These are phyloP conservation scores for Orestias chungarensis DNA, from an alignment of 2,797 vertebrate species.

Conservation along the genomic window DNA sequence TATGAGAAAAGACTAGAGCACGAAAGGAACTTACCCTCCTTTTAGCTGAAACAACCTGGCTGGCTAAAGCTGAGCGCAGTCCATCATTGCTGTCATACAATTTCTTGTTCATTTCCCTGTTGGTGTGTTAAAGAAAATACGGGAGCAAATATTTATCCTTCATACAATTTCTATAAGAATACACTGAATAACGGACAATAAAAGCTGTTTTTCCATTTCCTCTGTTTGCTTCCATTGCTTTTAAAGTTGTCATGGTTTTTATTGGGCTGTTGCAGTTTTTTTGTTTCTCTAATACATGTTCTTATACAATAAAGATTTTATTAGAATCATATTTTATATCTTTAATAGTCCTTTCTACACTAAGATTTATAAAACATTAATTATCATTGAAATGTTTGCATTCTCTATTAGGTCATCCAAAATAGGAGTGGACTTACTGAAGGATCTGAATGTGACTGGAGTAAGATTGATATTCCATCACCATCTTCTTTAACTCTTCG, in stretches of 20 bases:
- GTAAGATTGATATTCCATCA: slow-evolving; percentile 71
- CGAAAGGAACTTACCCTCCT: slow-evolving; percentile 58
- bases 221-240: not conserved
- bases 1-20: slow-evolving; percentile 29
- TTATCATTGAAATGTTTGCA: not conserved
- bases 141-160: not conserved
- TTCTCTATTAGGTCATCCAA: not conserved
- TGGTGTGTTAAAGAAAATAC: not conserved
- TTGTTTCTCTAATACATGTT: not conserved
- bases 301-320: not conserved
- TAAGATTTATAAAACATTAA: not conserved
- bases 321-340: too few species aligned
- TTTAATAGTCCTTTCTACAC: not conserved
- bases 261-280: not conserved
- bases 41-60: slow-evolving; percentile 55
- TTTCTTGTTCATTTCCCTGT: slow-evolving; percentile 76
- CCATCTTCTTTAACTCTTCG: slow-evolving; percentile 63
- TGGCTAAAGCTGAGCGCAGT: slow-evolving; percentile 66
- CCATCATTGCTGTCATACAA: slow-evolving; percentile 82
- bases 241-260: not conserved
- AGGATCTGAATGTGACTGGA: slow-evolving; percentile 71
- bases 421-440: slow-evolving; percentile 65
- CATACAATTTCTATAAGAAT: not conserved
- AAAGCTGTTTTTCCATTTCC: not conserved
- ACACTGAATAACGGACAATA: too few species aligned